A percentile compares a stretch with the other conserved stretches of the same genome.
Conservation (phyloP, 2,113 vertebrate species). For the Microtus richardsoni region DNA sequence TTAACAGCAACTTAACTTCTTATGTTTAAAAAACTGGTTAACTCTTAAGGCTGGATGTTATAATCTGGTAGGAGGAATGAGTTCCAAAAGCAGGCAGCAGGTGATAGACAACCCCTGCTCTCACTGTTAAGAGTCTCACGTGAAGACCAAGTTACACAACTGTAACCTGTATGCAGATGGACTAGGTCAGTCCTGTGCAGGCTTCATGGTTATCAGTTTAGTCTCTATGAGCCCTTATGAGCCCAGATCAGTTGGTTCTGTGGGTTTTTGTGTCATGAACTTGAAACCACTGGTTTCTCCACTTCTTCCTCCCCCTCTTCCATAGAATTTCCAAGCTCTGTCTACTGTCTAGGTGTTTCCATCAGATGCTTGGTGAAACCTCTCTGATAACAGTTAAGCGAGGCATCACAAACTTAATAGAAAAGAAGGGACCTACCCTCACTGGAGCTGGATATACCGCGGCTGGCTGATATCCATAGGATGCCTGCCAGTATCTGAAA, state of each 20-base stretch:
- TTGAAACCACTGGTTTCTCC: not conserved
- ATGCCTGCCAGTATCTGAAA: not conserved
- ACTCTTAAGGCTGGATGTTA: not conserved
- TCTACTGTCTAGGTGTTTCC: not conserved
- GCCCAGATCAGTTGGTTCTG: not conserved
- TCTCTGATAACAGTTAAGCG: not conserved
- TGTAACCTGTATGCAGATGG: not conserved
- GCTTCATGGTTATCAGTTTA: not conserved
- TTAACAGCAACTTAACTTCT: not conserved
- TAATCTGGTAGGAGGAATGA: accelerated
- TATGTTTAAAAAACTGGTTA: not conserved
- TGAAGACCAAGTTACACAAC: not conserved
- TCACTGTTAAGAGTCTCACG: not conserved
- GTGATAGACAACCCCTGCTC: not conserved
- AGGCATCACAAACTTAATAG: not conserved
- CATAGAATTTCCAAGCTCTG: not conserved
- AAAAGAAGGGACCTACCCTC: not conserved
- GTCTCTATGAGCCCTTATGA: not conserved
- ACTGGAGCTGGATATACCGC: not conserved
- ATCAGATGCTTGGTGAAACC: not conserved
- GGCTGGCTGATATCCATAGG: not conserved
- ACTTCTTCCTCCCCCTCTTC: not conserved
- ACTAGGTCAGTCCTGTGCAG: not conserved
- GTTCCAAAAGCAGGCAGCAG: not conserved
- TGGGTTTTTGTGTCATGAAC: not conserved